These are phyloP conservation scores for Caracal caracal DNA, from an alignment of 2,113 vertebrate species.

Conservation along the genomic window DNA sequence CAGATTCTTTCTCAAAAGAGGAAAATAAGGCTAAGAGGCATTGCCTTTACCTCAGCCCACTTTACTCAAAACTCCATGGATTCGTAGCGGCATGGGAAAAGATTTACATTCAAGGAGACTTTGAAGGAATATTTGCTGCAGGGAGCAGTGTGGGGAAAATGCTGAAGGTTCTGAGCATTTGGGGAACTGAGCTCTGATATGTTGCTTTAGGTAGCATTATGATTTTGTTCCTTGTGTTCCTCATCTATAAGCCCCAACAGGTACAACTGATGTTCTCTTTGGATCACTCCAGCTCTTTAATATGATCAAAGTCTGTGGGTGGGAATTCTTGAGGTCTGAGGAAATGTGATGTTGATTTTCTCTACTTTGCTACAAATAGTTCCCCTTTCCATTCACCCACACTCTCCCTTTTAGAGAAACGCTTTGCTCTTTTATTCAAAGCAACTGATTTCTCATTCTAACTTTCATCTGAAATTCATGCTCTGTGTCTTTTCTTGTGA, in stretches of 20 bases:
- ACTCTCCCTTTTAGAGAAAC: neutral
- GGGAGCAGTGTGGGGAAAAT: neutral
- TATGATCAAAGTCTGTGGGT: neutral
- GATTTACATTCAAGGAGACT: neutral
- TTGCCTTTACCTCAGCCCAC: neutral
- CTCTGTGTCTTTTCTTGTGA: constrained; percentile 26
- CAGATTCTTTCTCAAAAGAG: constrained; percentile 42
- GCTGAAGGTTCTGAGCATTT: neutral
- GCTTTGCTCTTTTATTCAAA: neutral
- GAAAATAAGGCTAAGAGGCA: neutral
- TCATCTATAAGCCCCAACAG: neutral
- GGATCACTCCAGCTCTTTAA: neutral
- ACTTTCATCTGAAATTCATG: neutral
- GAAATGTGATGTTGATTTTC: neutral
- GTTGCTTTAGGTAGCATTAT: neutral
- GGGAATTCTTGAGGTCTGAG: constrained; percentile 2
- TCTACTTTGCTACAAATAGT: neutral
- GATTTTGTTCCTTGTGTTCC: neutral
- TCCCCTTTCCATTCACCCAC: neutral
- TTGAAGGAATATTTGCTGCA: neutral
- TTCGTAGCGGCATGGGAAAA: neutral
- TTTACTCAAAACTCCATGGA: neutral
- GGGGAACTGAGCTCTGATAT: neutral
- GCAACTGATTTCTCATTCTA: neutral
- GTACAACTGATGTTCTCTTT: neutral